Evolutionary conservation across 2,113 vertebrate species (phyloP), one percentile per base, ranked within the genome.

Genomic region (Turnix velox): DNA sequence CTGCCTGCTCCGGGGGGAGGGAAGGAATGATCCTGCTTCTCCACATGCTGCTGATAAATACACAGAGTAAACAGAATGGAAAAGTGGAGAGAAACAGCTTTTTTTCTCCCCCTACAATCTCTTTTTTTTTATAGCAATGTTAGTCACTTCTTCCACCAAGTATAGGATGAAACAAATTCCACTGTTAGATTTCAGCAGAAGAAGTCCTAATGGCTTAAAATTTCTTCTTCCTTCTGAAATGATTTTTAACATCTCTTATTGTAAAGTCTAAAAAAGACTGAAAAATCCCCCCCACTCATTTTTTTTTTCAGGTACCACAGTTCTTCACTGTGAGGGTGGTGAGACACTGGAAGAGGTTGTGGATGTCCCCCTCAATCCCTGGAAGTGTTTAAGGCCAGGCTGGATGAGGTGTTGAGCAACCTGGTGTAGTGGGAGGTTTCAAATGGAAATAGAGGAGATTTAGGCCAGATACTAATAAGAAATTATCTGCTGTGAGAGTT

Each of bases 1-100:
- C 61, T 96, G 94, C 61, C 78, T 91, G 94, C 92, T 90, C 66
- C 27, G 84, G 90, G 93, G 90, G 88, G 94, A 46, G 90, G 93
- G 90, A 90, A 95, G 43, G 82, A 95, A 74, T 83, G 87, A 93
- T 87, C 51, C 92, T 63, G 80, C 67, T 61, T 96, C 84, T 79
- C 10, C 88, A 86, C 89, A 82, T 57, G 77, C 72, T 93, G 85
- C 31, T 94, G 92, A 89, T 94, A 92, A 96, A 96, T 92, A 67
- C 63, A 83, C 37, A 52, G 65, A 76, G 81, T 93, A 96, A 96
- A 90, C 52, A 95, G 82, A 88, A 91, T 51, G 69, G 83, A 91
- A 93, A 87, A 90, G 63, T 79, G 54, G 81, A 81, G 85, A 88
- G 90, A 94, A 92, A 39, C 63, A 94, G 51, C 10, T 17, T 78